Evolutionary conservation across 2,113 vertebrate species (phyloP).

Genomic region (Chelonoidis abingdonii): DNA sequence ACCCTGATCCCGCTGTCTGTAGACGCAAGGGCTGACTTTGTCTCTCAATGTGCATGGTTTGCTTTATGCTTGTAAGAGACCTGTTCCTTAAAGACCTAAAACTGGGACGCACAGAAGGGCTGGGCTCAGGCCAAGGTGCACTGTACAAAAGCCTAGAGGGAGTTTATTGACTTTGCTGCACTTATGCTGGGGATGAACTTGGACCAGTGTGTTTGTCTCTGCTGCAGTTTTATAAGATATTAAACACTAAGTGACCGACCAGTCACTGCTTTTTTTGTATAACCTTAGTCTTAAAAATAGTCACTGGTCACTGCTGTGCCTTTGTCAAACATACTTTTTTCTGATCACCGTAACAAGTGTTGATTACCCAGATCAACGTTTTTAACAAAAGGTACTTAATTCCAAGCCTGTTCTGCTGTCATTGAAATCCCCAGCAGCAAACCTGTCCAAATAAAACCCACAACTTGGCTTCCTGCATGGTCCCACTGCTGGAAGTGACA

Average conservation of each 20-base stretch:
- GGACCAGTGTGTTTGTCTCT: neutral
- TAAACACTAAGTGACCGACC: neutral
- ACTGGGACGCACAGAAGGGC: neutral
- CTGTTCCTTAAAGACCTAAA: rapidly evolving
- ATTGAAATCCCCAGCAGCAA: neutral
- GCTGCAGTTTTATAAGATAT: neutral
- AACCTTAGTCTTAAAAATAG: neutral
- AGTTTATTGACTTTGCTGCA: rapidly evolving
- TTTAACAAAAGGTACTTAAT: constrained; percentile 19
- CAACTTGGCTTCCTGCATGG: constrained; percentile 4
- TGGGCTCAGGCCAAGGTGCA: neutral
- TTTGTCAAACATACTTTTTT: constrained; percentile 7
- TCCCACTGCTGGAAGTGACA: constrained; percentile 62
- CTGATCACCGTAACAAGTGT: neutral
- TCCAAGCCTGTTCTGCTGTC: neutral
- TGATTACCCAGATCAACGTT: neutral
- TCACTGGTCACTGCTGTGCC: neutral
- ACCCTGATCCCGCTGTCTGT: no score
- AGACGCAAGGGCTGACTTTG: neutral
- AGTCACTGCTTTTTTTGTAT: neutral
- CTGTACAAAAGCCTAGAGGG: neutral
- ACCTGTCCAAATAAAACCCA: neutral
- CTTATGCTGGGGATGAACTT: neutral
- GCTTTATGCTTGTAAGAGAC: neutral
- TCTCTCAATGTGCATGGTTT: neutral